A percentile compares a stretch with the other conserved stretches of the same genome.
Conservation (phyloP, 1,140 invertebrate species). For the Nasonia giraulti region DNA sequence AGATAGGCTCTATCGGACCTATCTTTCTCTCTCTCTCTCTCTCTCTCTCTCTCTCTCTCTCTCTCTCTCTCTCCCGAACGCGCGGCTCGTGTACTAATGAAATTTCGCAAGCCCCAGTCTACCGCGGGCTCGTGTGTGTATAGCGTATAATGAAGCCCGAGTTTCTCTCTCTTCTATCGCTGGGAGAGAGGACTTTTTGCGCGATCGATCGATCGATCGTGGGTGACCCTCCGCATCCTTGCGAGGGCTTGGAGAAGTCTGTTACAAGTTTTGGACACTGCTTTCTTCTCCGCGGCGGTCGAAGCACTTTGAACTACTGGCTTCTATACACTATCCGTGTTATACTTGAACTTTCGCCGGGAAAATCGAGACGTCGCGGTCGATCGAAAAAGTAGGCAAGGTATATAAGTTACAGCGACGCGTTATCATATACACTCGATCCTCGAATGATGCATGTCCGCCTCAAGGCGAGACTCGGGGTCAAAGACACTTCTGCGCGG, state of each 20-base stretch:
- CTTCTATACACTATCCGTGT: background rate
- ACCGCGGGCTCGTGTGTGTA: slow-evolving; percentile 27
- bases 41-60: no score
- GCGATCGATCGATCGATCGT: background rate
- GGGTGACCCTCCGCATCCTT: slow-evolving; percentile 17
- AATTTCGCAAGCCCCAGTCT: slow-evolving; percentile 60
- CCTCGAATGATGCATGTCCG: slow-evolving; percentile 48
- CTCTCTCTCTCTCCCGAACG: background rate
- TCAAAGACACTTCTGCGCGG: slow-evolving; percentile 42
- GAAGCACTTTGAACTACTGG: background rate
- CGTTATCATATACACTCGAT: slow-evolving; percentile 16
- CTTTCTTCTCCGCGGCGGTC: background rate
- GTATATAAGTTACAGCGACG: background rate
- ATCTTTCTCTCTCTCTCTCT: no score
- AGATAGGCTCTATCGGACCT: slow-evolving; percentile 47
- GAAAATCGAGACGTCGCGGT: slow-evolving; percentile 2
- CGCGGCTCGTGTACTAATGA: slow-evolving; percentile 60
- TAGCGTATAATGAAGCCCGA: slow-evolving; percentile 8
- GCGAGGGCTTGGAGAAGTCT: background rate
- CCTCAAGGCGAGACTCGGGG: slow-evolving; percentile 45
- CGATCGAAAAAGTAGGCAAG: slow-evolving; percentile 16
- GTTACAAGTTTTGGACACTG: background rate
- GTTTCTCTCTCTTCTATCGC: slow-evolving; percentile 27
- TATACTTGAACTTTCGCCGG: slow-evolving; percentile 56
- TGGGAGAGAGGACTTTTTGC: background rate